Percentiles rank a stretch among this genome's conserved stretches.
Evolutionary conservation across 2,888 invertebrate species (phyloP).

Genomic region (Villa cingulata): DNA sequence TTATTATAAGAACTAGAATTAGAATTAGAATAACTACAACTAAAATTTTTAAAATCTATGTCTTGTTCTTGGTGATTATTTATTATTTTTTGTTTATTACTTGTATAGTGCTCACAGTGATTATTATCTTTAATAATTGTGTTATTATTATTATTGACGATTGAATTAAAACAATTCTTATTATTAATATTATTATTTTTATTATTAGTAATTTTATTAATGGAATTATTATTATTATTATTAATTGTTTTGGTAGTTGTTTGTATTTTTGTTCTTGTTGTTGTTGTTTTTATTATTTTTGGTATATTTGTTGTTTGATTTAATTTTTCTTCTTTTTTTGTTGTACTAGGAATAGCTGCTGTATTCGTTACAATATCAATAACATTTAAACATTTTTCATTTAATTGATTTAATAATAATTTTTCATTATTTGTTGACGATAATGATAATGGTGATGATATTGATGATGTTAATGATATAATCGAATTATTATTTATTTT

Average conservation of each 20-base stretch:
- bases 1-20: neutral
- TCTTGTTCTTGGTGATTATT: neutral
- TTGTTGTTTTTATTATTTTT: constrained; percentile 3
- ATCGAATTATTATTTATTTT: no score
- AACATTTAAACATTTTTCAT: no score
- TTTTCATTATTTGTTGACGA: no score
- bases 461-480: constrained; percentile 3
- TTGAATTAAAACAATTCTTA: neutral
- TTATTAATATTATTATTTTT: neutral
- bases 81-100: neutral
- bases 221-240: constrained; percentile 3
- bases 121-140: neutral
- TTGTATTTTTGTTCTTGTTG: neutral
- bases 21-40: no score
- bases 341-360: no score
- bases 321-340: no score
- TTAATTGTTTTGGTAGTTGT: neutral
- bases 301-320: constrained; percentile 5
- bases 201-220: neutral
- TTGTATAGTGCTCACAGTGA: neutral
- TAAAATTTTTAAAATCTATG: no score
- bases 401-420: no score
- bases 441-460: constrained; percentile 8
- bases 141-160: neutral
- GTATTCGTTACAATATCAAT: no score